Evolutionary conservation across 1,140 invertebrate species (phyloP).

Genomic region (Caerostris darwini): DNA sequence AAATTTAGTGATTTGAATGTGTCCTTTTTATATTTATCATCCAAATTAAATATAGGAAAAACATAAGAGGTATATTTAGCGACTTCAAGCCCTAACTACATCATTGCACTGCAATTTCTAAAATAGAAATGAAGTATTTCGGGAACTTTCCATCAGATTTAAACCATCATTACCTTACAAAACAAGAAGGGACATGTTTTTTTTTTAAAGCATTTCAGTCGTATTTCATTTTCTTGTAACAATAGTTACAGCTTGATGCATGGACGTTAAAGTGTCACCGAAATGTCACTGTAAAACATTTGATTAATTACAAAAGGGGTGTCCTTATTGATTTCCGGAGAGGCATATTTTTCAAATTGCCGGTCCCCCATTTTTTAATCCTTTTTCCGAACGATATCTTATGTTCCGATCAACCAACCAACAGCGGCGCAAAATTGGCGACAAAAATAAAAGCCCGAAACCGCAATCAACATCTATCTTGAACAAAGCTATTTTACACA

Average conservation of each 20-base stretch:
- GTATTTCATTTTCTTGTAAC: background rate
- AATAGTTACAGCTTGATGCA: background rate
- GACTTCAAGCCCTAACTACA: background rate
- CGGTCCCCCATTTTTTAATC: background rate
- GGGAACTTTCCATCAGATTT: background rate
- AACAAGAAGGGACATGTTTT: background rate
- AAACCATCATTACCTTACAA: background rate
- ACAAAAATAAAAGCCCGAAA: background rate
- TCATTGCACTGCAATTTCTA: background rate
- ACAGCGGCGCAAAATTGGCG: no score
- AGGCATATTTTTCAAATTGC: background rate
- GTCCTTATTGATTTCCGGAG: conserved; percentile 5
- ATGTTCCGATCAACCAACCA: background rate
- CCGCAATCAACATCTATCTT: conserved; percentile 35
- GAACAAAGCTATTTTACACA: conserved; percentile 9
- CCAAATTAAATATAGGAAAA: background rate
- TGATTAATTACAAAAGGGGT: conserved; percentile 20
- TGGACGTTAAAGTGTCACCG: background rate
- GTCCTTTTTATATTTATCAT: no score
- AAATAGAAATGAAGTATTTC: background rate
- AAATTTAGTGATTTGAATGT: no score
- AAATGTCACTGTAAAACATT: conserved; percentile 9
- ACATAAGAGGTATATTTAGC: background rate
- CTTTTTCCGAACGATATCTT: conserved; percentile 2
- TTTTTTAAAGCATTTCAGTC: background rate